phyloP scores from a whole-genome alignment of 2,888 invertebrate species.

The Agrotis exclamationis region DNA sequence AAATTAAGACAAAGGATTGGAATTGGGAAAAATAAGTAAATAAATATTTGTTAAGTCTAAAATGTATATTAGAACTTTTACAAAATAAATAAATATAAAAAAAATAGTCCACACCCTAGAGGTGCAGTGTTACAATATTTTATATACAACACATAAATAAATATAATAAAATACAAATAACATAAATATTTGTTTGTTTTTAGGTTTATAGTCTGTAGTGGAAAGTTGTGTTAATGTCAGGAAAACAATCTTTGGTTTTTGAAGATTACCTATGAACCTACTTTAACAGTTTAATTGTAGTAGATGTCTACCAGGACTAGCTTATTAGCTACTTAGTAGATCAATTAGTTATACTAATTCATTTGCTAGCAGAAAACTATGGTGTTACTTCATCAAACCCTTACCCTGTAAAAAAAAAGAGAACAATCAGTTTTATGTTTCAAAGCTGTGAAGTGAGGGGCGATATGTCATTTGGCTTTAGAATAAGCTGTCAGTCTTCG shows the following conservation, averaged over 20 bases:
- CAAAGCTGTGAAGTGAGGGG: neutral
- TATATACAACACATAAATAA: slow-evolving; percentile 22
- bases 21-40: slow-evolving; percentile 30
- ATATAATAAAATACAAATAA: slow-evolving; percentile 22
- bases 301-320: slow-evolving; percentile 27
- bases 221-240: slow-evolving; percentile 46
- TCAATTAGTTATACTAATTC: slow-evolving; percentile 48
- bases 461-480: slow-evolving; percentile 20
- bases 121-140: slow-evolving; percentile 20
- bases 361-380: slow-evolving; percentile 58
- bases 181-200: slow-evolving; percentile 45
- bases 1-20: neutral
- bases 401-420: slow-evolving; percentile 78
- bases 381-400: slow-evolving; percentile 65
- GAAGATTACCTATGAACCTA: slow-evolving; percentile 33
- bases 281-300: slow-evolving; percentile 16
- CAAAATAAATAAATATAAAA: slow-evolving; percentile 21
- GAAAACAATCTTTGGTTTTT: slow-evolving; percentile 36
- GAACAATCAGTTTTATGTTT: slow-evolving; percentile 31
- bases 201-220: slow-evolving; percentile 43
- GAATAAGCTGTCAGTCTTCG: neutral
- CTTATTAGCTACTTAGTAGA: slow-evolving; percentile 39
- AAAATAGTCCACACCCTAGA: slow-evolving; percentile 12
- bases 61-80: slow-evolving; percentile 51
- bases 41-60: slow-evolving; percentile 39